A percentile compares a stretch with the other conserved stretches of the same genome.
These are phyloP conservation scores for Pheosia gnoma DNA, from an alignment of 2,888 invertebrate species.

Conservation along the genomic window DNA sequence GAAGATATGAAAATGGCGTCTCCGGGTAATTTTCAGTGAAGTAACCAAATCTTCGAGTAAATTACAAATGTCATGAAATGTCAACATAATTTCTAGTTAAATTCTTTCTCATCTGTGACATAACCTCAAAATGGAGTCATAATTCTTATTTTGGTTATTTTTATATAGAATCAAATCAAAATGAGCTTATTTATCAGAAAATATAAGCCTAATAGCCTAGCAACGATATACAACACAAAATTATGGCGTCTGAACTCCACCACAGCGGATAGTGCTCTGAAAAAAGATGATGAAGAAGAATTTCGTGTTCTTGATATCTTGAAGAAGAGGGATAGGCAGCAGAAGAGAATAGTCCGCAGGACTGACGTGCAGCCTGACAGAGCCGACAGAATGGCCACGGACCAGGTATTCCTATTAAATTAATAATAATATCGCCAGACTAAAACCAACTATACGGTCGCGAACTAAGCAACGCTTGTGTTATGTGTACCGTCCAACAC, in stretches of 20 bases:
- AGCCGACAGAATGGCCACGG: constrained; percentile 69
- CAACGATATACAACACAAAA: constrained; percentile 53
- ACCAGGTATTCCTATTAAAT: constrained; percentile 58
- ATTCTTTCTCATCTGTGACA: constrained; percentile 16
- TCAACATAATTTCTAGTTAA: neutral
- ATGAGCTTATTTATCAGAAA: constrained; percentile 73
- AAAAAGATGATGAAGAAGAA: constrained; percentile 66
- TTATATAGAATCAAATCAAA: constrained; percentile 35
- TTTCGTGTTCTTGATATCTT: constrained; percentile 81
- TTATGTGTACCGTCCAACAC: no score
- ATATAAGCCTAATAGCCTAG: constrained; percentile 52
- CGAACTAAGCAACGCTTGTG: no score
- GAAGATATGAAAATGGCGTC: no score
- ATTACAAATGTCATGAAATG: neutral
- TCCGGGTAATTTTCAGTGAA: no score
- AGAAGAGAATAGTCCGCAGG: constrained; percentile 51
- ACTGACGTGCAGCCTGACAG: constrained; percentile 73
- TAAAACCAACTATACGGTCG: no score
- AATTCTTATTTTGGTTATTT: constrained; percentile 14
- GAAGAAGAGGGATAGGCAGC: constrained; percentile 61
- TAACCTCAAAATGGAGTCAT: constrained; percentile 49
- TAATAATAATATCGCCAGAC: no score
- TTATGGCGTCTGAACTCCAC: constrained; percentile 73
- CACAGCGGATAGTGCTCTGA: constrained; percentile 53
- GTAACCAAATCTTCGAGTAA: neutral